These are phyloP conservation scores for Bradysia coprophila DNA, from an alignment of 1,140 invertebrate genomes.

Conservation along the genomic window DNA sequence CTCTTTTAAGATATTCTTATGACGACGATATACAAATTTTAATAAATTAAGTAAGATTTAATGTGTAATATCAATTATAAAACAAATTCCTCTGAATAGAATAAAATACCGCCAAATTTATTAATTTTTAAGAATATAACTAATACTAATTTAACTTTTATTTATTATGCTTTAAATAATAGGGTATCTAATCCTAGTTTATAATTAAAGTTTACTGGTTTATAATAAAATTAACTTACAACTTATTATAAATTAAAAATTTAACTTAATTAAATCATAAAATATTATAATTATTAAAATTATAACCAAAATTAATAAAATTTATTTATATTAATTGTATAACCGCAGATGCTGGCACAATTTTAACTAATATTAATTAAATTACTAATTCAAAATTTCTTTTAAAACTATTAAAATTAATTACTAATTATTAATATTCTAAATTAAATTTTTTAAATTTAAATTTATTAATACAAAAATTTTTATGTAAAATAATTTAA, in stretches of 20 bases:
- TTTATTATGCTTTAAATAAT: slow-evolving; percentile 27
- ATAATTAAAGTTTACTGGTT: slow-evolving; percentile 12
- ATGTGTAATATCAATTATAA: slow-evolving; percentile 30
- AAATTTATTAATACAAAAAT: no score
- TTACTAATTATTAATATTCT: no score
- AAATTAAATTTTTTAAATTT: no score
- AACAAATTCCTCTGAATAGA: slow-evolving; percentile 32
- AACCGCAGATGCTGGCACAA: slow-evolving; percentile 25
- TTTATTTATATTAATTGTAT: slow-evolving; percentile 15
- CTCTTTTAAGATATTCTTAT: slow-evolving; percentile 27
- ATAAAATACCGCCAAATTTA: slow-evolving; percentile 32
- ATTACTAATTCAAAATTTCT: slow-evolving; percentile 16
- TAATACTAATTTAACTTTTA: slow-evolving; percentile 24
- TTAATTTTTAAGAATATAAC: slow-evolving; percentile 31
- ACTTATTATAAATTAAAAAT: slow-evolving; percentile 4
- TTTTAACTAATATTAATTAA: slow-evolving; percentile 9
- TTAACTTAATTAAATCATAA: slow-evolving; percentile 7
- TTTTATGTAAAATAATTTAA: no score
- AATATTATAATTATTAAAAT: slow-evolving; percentile 5
- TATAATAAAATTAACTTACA: slow-evolving; percentile 4
- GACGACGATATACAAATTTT: slow-evolving; percentile 30
- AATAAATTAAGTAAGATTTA: slow-evolving; percentile 22
- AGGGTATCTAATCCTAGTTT: slow-evolving; percentile 42
- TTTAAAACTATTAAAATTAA: slow-evolving; percentile 13
- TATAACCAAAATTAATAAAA: slow-evolving; percentile 9